phyloP scores from a whole-genome alignment of 2,888 invertebrate genomes.

The Leptopilina myrica region DNA sequence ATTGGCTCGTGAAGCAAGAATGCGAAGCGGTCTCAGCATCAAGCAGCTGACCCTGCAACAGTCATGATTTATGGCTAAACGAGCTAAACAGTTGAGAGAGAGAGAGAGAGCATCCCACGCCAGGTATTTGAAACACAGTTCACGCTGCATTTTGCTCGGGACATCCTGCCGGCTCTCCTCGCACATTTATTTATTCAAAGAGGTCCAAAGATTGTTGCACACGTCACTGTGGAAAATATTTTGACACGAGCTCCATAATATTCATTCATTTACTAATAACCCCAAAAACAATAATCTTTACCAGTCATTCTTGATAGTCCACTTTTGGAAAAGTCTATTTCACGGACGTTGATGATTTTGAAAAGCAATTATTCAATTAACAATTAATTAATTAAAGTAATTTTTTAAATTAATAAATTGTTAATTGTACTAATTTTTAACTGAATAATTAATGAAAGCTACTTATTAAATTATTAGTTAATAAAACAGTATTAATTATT shows the following conservation, averaged over 20 bases:
- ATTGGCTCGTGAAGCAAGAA: conserved; percentile 62
- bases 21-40: conserved; percentile 58
- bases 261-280: conserved; percentile 48
- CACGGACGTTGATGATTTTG: neutral
- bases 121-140: conserved; percentile 65
- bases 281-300: conserved; percentile 7
- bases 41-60: conserved; percentile 69
- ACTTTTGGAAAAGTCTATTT: conserved; percentile 19
- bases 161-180: conserved; percentile 44
- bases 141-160: conserved; percentile 57
- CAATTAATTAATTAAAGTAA: too few species aligned
- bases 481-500: too few species aligned
- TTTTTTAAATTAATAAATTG: too few species aligned
- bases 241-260: conserved; percentile 64
- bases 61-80: conserved; percentile 70
- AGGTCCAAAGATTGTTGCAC: conserved; percentile 50
- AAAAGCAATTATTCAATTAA: neutral
- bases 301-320: neutral
- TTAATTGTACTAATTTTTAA: too few species aligned
- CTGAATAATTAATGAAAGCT: too few species aligned
- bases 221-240: conserved; percentile 64
- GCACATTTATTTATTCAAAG: conserved; percentile 39
- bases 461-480: too few species aligned
- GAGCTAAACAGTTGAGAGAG: conserved; percentile 63
- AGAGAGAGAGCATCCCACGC: conserved; percentile 59